Percentiles rank a stretch among this genome's conserved stretches.
phyloP scores from a whole-genome alignment of 1,140 invertebrate genomes.

The Hermatobates lingyangjiaoensis region DNA sequence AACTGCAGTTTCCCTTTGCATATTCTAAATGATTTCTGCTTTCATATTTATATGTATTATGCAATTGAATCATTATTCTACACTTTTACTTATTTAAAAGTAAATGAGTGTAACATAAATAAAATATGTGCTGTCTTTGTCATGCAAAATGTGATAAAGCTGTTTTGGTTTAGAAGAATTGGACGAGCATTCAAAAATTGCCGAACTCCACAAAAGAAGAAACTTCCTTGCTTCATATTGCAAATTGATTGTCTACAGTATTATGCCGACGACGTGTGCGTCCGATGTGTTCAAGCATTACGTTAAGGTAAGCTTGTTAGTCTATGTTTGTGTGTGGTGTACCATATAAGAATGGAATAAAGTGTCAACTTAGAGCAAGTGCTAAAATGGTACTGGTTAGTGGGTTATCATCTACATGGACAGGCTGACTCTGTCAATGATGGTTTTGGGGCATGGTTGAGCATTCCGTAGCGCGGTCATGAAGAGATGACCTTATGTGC shows the following conservation, averaged over 20 bases:
- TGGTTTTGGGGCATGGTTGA: too few species aligned
- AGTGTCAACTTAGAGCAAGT: too few species aligned
- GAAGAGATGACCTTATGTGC: too few species aligned
- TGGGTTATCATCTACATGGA: too few species aligned
- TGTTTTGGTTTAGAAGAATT: constrained; percentile 42
- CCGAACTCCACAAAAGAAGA: constrained; percentile 85
- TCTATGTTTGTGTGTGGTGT: too few species aligned
- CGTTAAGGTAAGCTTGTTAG: constrained; percentile 47
- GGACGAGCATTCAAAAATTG: constrained; percentile 86
- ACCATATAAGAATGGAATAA: too few species aligned
- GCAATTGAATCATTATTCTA: background rate
- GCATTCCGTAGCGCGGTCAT: too few species aligned
- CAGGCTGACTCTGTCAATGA: too few species aligned
- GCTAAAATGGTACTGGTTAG: too few species aligned
- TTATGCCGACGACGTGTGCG: constrained; percentile 77
- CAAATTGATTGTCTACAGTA: constrained; percentile 94
- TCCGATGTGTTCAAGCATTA: constrained; percentile 95
- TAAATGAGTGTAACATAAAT: background rate
- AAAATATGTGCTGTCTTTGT: background rate
- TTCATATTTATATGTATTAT: too few species aligned
- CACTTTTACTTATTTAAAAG: background rate
- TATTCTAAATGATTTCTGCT: too few species aligned
- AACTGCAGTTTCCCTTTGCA: too few species aligned
- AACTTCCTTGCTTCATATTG: constrained; percentile 93
- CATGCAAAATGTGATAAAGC: background rate